These are phyloP conservation scores for Coendou prehensilis DNA, from an alignment of 2,797 vertebrate genomes.

Conservation along the genomic window DNA sequence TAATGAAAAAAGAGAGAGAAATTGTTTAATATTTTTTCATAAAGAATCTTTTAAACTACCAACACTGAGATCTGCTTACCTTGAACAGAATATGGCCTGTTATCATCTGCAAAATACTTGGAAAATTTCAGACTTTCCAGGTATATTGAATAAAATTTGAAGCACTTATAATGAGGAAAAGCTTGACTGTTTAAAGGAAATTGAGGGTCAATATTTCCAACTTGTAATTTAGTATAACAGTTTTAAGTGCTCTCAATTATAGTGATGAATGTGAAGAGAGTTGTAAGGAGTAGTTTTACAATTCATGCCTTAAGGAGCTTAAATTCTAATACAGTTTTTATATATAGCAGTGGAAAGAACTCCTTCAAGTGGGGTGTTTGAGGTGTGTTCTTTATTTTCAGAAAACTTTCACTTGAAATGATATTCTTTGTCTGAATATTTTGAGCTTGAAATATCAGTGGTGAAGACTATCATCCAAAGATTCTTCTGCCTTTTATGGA, in stretches of 20 bases:
- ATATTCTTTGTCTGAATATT: neutral
- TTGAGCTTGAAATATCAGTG: neutral
- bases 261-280: neutral
- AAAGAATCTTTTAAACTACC: slow-evolving; percentile 57
- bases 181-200: neutral
- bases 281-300: neutral
- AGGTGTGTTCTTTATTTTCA: neutral
- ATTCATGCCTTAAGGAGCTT: neutral
- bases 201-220: neutral
- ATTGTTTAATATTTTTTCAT: neutral
- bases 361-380: neutral
- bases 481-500: neutral
- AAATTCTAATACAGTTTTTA: neutral
- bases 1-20: slow-evolving; percentile 62
- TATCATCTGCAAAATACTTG: slow-evolving; percentile 57
- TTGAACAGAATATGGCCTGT: neutral
- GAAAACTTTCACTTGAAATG: neutral
- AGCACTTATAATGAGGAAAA: neutral
- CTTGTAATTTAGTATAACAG: neutral
- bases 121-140: slow-evolving; percentile 51
- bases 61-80: slow-evolving; percentile 1
- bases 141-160: slow-evolving; percentile 52
- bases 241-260: neutral
- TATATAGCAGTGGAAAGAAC: neutral
- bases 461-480: neutral